Evolutionary conservation across 2,113 vertebrate genomes (phyloP).

Genomic region (Varanus komodoensis): DNA sequence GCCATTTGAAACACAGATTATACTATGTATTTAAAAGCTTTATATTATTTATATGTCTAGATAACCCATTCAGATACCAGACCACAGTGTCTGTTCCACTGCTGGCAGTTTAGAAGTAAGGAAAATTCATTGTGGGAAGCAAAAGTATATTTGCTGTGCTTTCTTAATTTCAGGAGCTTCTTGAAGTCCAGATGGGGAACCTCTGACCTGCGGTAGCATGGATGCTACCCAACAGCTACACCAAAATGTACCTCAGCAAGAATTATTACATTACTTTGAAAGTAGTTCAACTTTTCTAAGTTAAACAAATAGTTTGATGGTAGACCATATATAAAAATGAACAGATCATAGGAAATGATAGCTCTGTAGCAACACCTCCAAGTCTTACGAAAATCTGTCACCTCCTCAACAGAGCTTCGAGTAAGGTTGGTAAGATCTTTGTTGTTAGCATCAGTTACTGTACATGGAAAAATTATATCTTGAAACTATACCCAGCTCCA

Average conservation of each 20-base stretch:
- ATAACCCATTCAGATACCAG: neutral
- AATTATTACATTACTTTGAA: neutral
- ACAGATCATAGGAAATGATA: neutral
- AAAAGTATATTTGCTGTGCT: neutral
- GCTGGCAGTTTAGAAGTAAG: neutral
- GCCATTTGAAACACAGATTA: neutral
- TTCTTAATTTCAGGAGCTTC: neutral
- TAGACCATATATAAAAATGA: neutral
- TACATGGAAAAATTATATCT: neutral
- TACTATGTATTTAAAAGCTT: neutral
- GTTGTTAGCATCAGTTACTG: conserved; percentile 5
- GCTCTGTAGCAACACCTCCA: neutral
- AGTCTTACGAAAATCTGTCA: neutral
- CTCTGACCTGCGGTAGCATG: neutral
- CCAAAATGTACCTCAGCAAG: neutral
- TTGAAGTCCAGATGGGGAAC: neutral
- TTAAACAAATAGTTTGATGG: neutral
- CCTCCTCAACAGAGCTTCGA: neutral
- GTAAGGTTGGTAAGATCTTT: neutral
- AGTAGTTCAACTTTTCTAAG: neutral
- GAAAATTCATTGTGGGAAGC: neutral
- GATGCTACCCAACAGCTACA: too few species aligned
- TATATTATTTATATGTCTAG: neutral
- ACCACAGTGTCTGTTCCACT: too few species aligned
- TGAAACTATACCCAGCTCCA: neutral